Conservation (phyloP, 2,888 invertebrate species). For the Piscicola geometra region DNA sequence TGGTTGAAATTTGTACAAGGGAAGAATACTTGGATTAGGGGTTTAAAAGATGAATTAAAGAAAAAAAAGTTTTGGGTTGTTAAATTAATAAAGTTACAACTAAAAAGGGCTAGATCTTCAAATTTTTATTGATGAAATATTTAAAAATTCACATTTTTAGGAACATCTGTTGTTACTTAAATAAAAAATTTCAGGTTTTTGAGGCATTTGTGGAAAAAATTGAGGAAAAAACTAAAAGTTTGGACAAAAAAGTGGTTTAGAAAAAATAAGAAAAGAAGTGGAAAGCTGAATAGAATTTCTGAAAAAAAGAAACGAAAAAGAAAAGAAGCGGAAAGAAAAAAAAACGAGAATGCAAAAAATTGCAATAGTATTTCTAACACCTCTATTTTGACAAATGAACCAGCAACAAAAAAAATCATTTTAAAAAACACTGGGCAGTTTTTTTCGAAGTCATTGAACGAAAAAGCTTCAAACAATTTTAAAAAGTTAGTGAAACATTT, state of each 20-base stretch:
- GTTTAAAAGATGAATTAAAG: no score
- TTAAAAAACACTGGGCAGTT: neutral
- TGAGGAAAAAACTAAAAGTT: neutral
- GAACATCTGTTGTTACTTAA: no score
- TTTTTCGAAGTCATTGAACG: neutral
- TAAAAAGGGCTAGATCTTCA: no score
- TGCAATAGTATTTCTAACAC: neutral
- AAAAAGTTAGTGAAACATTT: neutral
- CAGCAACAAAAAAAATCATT: neutral
- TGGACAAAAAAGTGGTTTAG: neutral
- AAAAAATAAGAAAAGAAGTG: neutral
- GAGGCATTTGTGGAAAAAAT: slow-evolving; percentile 12
- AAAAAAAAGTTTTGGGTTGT: no score
- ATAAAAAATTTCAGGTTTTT: neutral
- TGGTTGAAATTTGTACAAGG: no score
- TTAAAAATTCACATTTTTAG: no score
- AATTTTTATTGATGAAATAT: no score
- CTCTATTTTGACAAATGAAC: no score
- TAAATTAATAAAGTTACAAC: no score
- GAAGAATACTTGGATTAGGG: no score
- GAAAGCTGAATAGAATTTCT: neutral
- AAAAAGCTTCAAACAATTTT: neutral
- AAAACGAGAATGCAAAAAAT: neutral
- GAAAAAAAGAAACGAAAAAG: neutral
- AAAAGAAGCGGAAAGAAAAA: neutral